A percentile compares a stretch with the other conserved stretches of the same genome.
These are phyloP conservation scores for Cephus pulcher DNA, from an alignment of 2,888 invertebrate genomes.

Conservation along the genomic window DNA sequence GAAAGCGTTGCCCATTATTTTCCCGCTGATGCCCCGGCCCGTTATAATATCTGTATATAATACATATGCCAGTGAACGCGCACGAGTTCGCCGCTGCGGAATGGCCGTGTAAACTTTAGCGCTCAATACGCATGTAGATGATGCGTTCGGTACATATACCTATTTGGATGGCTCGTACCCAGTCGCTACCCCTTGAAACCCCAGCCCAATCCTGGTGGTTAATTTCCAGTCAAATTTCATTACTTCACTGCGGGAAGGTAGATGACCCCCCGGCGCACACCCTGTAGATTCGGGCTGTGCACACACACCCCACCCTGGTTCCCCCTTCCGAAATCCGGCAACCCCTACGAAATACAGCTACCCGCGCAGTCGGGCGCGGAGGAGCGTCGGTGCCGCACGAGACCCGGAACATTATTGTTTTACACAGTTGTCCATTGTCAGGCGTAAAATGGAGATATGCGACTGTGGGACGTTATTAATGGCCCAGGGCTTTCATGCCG, in stretches of 20 bases:
- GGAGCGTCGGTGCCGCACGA: constrained; percentile 16
- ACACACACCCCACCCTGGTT: background rate
- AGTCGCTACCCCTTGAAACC: background rate
- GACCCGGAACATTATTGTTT: constrained; percentile 59
- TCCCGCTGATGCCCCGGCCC: constrained; percentile 46
- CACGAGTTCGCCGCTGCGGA: background rate
- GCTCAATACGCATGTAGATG: constrained; percentile 13
- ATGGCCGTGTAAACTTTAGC: constrained; percentile 23
- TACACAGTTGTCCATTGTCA: constrained; percentile 57
- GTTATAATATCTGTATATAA: constrained; percentile 15
- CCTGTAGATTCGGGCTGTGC: background rate
- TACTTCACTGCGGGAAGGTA: constrained; percentile 54
- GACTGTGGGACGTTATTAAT: constrained; percentile 51
- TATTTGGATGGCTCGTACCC: background rate
- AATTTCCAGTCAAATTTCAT: constrained; percentile 66
- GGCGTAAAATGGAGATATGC: constrained; percentile 50
- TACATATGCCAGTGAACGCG: background rate
- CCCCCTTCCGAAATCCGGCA: background rate
- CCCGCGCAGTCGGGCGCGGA: background rate
- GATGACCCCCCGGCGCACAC: constrained; percentile 38
- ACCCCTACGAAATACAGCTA: background rate
- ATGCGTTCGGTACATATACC: background rate
- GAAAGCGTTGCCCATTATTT: constrained; percentile 61
- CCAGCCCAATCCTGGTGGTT: constrained; percentile 49
- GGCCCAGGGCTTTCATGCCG: constrained; percentile 24